Evolutionary conservation across 2,113 vertebrate genomes (phyloP).

Genomic region (Pygoscelis antarcticus): DNA sequence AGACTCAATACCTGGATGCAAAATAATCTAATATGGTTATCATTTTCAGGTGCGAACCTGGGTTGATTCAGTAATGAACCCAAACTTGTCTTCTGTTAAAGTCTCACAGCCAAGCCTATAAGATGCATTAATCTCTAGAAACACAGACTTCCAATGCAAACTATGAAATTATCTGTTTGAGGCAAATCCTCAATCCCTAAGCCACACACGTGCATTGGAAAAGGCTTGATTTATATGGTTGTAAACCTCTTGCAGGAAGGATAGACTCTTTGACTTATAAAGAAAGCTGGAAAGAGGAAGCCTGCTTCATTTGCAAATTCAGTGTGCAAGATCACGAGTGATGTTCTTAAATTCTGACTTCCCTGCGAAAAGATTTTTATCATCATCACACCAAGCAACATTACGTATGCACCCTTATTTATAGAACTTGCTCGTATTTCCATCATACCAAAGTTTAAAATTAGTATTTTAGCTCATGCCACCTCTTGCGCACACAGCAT

Average conservation of each 20-base stretch:
- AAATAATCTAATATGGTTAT: background rate
- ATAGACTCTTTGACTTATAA: background rate
- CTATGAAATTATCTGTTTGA: background rate
- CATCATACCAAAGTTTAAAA: background rate
- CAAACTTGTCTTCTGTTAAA: background rate
- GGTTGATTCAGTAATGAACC: background rate
- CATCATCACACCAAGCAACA: background rate
- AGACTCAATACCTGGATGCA: background rate
- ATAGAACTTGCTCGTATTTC: background rate
- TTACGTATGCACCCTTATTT: background rate
- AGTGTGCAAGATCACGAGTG: fast-evolving
- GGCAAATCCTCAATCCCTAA: background rate
- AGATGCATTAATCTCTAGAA: background rate
- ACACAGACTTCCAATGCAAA: background rate
- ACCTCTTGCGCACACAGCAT: fast-evolving
- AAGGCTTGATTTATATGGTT: background rate
- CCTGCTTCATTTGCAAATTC: background rate
- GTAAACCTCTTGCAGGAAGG: background rate
- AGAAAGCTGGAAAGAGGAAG: background rate
- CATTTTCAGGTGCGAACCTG: background rate
- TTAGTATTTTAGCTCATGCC: background rate
- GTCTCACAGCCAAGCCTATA: background rate
- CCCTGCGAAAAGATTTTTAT: background rate
- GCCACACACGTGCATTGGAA: background rate
- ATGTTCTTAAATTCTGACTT: background rate